phyloP scores from a whole-genome alignment of 2,888 invertebrate genomes.

The Diogma glabrata region DNA sequence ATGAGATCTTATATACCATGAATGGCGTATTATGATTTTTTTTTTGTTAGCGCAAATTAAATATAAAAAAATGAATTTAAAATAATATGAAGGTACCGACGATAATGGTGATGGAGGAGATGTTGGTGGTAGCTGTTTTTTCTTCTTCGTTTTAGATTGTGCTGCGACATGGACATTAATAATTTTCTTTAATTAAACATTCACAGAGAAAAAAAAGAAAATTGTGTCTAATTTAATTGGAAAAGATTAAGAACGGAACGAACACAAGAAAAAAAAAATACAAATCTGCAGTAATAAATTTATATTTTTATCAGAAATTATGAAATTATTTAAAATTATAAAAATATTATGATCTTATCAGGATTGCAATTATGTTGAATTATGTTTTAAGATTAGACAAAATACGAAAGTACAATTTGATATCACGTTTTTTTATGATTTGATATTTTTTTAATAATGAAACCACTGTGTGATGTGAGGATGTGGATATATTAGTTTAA shows the following conservation, averaged over 20 bases:
- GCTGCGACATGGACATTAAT: conserved; percentile 9
- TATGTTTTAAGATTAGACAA: no score
- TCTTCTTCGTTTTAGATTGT: background rate
- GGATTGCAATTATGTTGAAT: no score
- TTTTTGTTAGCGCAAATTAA: conserved; percentile 1
- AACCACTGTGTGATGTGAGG: no score
- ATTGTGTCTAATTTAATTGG: conserved; percentile 9
- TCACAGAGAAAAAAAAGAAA: conserved; percentile 2
- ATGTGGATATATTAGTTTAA: no score
- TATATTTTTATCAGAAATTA: conserved; percentile 7
- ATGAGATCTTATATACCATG: conserved; percentile 9
- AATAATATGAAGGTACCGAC: no score
- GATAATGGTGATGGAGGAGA: background rate
- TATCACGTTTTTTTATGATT: no score
- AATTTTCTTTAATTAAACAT: conserved; percentile 9
- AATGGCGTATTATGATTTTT: conserved; percentile 5
- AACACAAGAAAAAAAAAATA: conserved; percentile 4
- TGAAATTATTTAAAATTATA: no score
- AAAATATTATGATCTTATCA: no score
- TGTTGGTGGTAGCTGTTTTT: background rate
- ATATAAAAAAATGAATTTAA: conserved; percentile 4
- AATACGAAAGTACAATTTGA: no score
- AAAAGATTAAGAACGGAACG: conserved; percentile 9
- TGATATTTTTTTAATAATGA: no score
- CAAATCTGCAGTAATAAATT: conserved; percentile 9